These are phyloP conservation scores for Osmerus mordax DNA, from an alignment of 2,113 vertebrate species.

Conservation along the genomic window DNA sequence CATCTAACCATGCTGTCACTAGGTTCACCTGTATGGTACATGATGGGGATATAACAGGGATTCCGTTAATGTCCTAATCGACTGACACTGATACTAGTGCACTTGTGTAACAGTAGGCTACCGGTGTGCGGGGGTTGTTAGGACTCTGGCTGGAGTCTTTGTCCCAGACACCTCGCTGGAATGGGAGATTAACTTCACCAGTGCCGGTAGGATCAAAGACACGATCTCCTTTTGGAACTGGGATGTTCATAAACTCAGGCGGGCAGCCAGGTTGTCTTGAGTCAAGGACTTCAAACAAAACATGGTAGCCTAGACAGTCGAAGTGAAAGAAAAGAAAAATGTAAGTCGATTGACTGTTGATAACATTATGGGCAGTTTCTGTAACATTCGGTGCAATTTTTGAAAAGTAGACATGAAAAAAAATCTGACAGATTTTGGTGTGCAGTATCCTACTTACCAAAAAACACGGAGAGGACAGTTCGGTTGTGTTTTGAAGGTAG, in stretches of 20 bases:
- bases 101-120: slow-evolving; percentile 5
- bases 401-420: no score
- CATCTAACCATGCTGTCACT: slow-evolving; percentile 93
- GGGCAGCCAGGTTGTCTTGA: slow-evolving; percentile 69
- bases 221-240: slow-evolving; percentile 75
- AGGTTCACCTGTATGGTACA: slow-evolving; percentile 74
- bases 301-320: slow-evolving; percentile 73
- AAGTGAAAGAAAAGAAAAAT: slow-evolving; percentile 1
- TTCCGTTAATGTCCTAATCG: background rate
- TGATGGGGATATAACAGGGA: background rate
- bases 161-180: slow-evolving; percentile 83
- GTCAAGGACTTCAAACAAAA: slow-evolving; percentile 70
- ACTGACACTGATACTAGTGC: no score
- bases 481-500: slow-evolving; percentile 74
- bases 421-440: no score
- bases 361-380: no score
- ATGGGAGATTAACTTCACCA: slow-evolving; percentile 77
- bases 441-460: slow-evolving; percentile 73
- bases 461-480: slow-evolving; percentile 86
- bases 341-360: background rate
- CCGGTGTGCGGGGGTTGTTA: slow-evolving; percentile 85
- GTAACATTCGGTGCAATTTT: no score
- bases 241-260: slow-evolving; percentile 89
- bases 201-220: slow-evolving; percentile 76
- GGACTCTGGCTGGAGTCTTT: slow-evolving; percentile 81